Percentiles rank a stretch among this genome's conserved stretches.
phyloP scores from a whole-genome alignment of 2,113 vertebrate genomes.

The Scatophagus argus region DNA sequence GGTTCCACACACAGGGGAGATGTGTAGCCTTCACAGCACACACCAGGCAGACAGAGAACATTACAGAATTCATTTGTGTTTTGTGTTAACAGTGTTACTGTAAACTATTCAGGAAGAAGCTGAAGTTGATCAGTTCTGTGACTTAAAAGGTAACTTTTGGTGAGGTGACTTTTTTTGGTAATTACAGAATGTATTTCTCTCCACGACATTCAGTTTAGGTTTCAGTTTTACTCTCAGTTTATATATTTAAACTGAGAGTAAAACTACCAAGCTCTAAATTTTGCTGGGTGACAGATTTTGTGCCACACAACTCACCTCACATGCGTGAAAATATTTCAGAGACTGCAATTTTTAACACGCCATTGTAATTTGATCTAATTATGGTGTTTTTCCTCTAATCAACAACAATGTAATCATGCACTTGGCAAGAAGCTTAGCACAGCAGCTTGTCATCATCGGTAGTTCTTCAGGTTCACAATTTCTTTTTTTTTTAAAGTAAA shows the following conservation, averaged over 20 bases:
- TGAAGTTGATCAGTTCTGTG: too few species aligned
- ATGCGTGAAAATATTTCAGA: slow-evolving; percentile 45
- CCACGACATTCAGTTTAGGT: not conserved
- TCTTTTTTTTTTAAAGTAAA: slow-evolving; percentile 7
- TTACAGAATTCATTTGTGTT: not conserved
- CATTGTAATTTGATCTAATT: slow-evolving; percentile 67
- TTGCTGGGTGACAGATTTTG: not conserved
- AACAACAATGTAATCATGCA: slow-evolving; percentile 69
- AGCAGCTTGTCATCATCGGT: slow-evolving; percentile 52
- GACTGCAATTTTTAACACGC: slow-evolving; percentile 51
- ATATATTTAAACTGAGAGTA: too few species aligned
- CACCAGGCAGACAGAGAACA: not conserved
- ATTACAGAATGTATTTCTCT: not conserved
- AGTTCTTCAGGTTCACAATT: slow-evolving; percentile 5
- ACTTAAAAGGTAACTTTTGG: too few species aligned
- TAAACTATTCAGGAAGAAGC: too few species aligned
- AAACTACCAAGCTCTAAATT: not conserved
- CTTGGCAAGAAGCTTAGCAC: slow-evolving; percentile 65
- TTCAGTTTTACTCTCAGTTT: too few species aligned
- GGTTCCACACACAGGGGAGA: too few species aligned
- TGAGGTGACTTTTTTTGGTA: too few species aligned
- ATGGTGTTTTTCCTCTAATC: slow-evolving; percentile 67
- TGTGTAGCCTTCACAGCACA: too few species aligned
- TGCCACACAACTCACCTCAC: slow-evolving; percentile 30
- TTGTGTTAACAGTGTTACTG: too few species aligned